phyloP scores from a whole-genome alignment of 2,888 invertebrate genomes.

The Ichneumon xanthorius region DNA sequence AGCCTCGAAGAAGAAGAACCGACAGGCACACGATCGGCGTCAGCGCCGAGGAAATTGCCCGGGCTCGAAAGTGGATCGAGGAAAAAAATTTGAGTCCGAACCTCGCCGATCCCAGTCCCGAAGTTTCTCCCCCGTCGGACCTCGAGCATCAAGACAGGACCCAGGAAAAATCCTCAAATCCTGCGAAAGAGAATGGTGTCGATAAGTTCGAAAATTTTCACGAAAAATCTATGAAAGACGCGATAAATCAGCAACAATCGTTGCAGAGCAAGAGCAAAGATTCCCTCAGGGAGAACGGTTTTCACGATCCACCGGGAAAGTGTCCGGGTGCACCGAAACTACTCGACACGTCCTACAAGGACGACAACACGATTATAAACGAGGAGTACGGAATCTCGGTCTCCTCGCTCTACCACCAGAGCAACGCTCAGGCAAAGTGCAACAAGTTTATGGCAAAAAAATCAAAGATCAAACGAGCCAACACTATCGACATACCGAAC shows the following conservation, averaged over 20 bases:
- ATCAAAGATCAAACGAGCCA: slow-evolving; percentile 93
- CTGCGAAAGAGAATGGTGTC: slow-evolving; percentile 7
- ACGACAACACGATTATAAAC: slow-evolving; percentile 63
- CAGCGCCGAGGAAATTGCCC: slow-evolving; percentile 92
- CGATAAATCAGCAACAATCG: slow-evolving; percentile 82
- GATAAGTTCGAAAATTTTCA: slow-evolving; percentile 69
- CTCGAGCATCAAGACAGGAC: slow-evolving; percentile 5
- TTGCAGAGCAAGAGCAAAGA: slow-evolving; percentile 76
- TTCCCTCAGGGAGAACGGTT: slow-evolving; percentile 18
- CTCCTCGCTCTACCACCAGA: slow-evolving; percentile 68
- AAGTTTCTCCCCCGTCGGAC: background rate
- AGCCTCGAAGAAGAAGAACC: slow-evolving; percentile 86
- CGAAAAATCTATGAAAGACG: slow-evolving; percentile 82
- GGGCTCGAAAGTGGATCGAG: slow-evolving; percentile 91
- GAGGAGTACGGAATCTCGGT: slow-evolving; percentile 63
- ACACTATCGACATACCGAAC: slow-evolving; percentile 95
- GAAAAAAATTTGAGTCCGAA: slow-evolving; percentile 82
- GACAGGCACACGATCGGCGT: slow-evolving; percentile 94
- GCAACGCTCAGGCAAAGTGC: slow-evolving; percentile 55
- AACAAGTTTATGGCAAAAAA: slow-evolving; percentile 88
- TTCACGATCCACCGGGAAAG: slow-evolving; percentile 59
- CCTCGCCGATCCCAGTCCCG: slow-evolving; percentile 2
- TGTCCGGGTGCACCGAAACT: background rate
- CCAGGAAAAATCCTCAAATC: slow-evolving; percentile 22
- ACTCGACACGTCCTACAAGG: slow-evolving; percentile 60